Evolutionary conservation across 2,113 vertebrate genomes (phyloP).

Genomic region (Gila orcuttii): DNA sequence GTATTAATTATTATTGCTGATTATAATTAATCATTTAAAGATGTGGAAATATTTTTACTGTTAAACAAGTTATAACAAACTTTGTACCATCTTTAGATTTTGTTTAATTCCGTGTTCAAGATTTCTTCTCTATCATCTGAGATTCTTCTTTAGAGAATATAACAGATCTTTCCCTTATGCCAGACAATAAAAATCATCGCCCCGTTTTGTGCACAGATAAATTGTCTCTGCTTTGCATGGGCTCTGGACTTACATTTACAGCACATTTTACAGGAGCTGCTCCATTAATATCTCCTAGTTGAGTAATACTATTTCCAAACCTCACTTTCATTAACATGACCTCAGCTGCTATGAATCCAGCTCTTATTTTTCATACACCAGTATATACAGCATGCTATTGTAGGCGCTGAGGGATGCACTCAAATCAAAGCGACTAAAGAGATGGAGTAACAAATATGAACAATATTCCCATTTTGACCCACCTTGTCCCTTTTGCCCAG

Average conservation of each 20-base stretch:
- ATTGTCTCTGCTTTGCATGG: not conserved
- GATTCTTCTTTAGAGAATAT: not conserved
- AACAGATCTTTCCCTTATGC: not conserved
- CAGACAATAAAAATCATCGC: conserved; percentile 22
- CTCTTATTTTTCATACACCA: not conserved
- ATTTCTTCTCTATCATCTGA: not conserved
- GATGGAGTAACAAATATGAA: not conserved
- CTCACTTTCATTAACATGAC: conserved; percentile 25
- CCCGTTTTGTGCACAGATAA: not conserved
- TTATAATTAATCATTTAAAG: not conserved
- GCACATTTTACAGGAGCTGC: conserved; percentile 3
- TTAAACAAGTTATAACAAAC: not conserved
- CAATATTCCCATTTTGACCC: conserved; percentile 62
- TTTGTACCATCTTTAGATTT: not conserved
- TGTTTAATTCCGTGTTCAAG: not conserved
- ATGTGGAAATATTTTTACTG: not conserved
- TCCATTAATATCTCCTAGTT: conserved; percentile 39
- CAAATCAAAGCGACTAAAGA: conserved; percentile 7
- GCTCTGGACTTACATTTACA: conserved; percentile 3
- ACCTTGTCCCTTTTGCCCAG: conserved; percentile 86
- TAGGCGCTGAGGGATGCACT: not conserved
- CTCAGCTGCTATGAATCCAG: conserved; percentile 17
- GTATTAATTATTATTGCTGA: not conserved
- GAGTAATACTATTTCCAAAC: conserved; percentile 9
- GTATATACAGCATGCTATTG: not conserved